Evolutionary conservation across 2,797 vertebrate species (phyloP).

Genomic region (Hephaestus fuliginosus): DNA sequence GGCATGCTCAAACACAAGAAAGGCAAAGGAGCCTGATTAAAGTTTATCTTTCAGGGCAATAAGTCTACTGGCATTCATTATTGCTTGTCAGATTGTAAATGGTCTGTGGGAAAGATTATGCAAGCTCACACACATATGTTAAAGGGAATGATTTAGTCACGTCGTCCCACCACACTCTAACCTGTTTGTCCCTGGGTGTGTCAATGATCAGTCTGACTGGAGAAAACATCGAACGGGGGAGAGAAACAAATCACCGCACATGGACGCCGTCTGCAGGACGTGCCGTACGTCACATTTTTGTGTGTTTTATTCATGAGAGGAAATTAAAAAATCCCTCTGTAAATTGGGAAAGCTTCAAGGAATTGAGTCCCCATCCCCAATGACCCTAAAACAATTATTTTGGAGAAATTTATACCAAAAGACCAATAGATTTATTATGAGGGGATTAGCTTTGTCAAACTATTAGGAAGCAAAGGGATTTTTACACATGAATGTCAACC

Average conservation of each 20-base stretch:
- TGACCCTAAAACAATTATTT: constrained; percentile 59
- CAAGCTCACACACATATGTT: constrained; percentile 84
- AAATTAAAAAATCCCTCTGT: constrained; percentile 59
- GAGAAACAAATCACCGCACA: constrained; percentile 38
- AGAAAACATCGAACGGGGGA: constrained; percentile 47
- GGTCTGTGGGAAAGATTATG: constrained; percentile 83
- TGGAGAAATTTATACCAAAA: constrained; percentile 33
- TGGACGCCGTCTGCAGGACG: constrained; percentile 13
- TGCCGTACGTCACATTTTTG: constrained; percentile 8
- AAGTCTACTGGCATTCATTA: constrained; percentile 89
- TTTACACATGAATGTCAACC: constrained; percentile 20
- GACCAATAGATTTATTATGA: constrained; percentile 36
- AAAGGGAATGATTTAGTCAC: constrained; percentile 79
- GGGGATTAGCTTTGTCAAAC: constrained; percentile 51
- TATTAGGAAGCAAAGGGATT: constrained; percentile 39
- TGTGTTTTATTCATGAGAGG: constrained; percentile 55
- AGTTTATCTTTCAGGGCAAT: constrained; percentile 89
- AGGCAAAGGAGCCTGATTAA: constrained; percentile 87
- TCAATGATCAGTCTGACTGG: constrained; percentile 66
- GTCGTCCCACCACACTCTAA: constrained; percentile 71
- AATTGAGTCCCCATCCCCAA: constrained; percentile 54
- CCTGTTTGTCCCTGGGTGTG: constrained; percentile 74
- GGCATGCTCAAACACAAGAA: constrained; percentile 85
- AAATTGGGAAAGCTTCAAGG: constrained; percentile 60
- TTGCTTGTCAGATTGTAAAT: constrained; percentile 89